A percentile compares a stretch with the other conserved stretches of the same genome.
phyloP scores from a whole-genome alignment of 2,797 vertebrate genomes.

The Lateolabrax maculatus region DNA sequence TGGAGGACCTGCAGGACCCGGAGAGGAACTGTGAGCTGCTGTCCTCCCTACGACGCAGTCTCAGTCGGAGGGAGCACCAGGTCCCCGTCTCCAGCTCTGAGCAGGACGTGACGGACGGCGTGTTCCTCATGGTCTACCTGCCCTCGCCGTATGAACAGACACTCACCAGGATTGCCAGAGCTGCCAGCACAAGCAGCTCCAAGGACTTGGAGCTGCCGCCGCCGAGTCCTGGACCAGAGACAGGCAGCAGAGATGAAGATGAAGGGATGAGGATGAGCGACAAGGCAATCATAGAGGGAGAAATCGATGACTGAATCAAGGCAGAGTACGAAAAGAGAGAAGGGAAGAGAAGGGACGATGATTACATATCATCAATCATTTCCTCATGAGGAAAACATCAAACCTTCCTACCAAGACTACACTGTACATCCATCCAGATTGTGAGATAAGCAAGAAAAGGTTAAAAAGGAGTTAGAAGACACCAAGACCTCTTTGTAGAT shows the following conservation, averaged over 20 bases:
- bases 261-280: constrained; percentile 2
- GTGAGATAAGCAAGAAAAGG: background rate
- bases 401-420: background rate
- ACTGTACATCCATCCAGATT: background rate
- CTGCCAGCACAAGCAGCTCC: constrained; percentile 82
- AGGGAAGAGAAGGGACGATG: background rate
- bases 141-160: constrained; percentile 91
- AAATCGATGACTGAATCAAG: constrained; percentile 36
- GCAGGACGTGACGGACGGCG: constrained; percentile 74
- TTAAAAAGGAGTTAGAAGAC: background rate
- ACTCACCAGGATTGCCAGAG: constrained; percentile 83
- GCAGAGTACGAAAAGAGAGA: background rate
- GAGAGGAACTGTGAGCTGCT: constrained; percentile 80
- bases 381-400: background rate
- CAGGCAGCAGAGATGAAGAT: constrained; percentile 54
- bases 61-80: constrained; percentile 55
- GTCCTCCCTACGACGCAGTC: constrained; percentile 71
- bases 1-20: constrained; percentile 80
- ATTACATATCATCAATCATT: background rate
- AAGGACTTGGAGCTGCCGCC: constrained; percentile 71
- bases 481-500: constrained; percentile 1
- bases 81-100: constrained; percentile 71
- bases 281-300: background rate
- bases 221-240: constrained; percentile 64
- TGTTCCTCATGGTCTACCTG: constrained; percentile 85